A percentile compares a stretch with the other conserved stretches of the same genome.
Evolutionary conservation across 2,888 invertebrate genomes (phyloP).

Genomic region (Osmoderma eremita): DNA sequence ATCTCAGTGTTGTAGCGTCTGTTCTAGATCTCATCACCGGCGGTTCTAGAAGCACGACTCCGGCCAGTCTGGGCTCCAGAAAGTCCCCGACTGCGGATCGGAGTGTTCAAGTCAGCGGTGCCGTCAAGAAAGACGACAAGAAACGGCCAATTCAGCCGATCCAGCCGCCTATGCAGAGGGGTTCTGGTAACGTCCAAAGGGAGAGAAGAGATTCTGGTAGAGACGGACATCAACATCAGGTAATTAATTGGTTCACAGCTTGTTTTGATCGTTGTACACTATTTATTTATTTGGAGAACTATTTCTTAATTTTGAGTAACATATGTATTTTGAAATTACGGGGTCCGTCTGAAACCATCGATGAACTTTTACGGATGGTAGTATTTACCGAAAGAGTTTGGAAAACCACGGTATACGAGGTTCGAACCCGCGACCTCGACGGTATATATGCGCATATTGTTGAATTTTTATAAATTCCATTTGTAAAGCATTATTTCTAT

Average conservation of each 20-base stretch:
- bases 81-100: slow-evolving; percentile 90
- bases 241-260: background rate
- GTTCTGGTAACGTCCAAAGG: slow-evolving; percentile 60
- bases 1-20: slow-evolving; percentile 56
- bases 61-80: slow-evolving; percentile 76
- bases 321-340: no score
- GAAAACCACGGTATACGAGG: no score
- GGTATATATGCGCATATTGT: no score
- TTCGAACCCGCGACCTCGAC: no score
- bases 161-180: slow-evolving; percentile 57
- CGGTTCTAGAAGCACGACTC: slow-evolving; percentile 82
- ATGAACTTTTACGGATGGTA: no score
- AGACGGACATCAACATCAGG: slow-evolving; percentile 46
- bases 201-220: slow-evolving; percentile 57
- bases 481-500: no score
- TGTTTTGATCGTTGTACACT: background rate
- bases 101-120: slow-evolving; percentile 74
- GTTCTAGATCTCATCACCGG: slow-evolving; percentile 79
- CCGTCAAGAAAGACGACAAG: slow-evolving; percentile 62
- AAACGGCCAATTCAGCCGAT: slow-evolving; percentile 59
- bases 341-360: no score
- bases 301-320: no score
- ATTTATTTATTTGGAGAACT: background rate
- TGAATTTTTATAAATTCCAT: no score
- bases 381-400: no score